Conservation (phyloP, 1,140 invertebrate species). For the Atta texana region DNA sequence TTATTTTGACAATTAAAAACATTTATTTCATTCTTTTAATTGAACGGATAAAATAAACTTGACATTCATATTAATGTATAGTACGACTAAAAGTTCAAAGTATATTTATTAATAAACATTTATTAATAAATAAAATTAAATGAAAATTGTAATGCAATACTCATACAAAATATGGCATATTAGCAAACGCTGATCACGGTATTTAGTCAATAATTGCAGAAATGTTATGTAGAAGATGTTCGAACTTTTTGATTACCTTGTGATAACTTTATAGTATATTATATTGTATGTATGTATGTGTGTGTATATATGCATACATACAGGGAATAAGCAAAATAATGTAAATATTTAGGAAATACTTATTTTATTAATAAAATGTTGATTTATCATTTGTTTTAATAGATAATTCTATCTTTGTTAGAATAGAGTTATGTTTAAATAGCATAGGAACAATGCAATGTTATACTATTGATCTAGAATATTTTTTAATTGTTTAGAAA, state of each 20-base stretch:
- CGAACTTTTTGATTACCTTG: conserved; percentile 6
- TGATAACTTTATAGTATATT: neutral
- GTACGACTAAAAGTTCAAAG: neutral
- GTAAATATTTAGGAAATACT: too few relatives aligned
- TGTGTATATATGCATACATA: neutral
- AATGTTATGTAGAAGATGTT: neutral
- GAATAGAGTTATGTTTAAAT: too few relatives aligned
- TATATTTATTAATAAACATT: neutral
- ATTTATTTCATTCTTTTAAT: neutral
- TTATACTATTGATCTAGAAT: too few relatives aligned
- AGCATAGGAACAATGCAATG: too few relatives aligned
- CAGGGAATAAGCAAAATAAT: too few relatives aligned
- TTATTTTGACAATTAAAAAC: conserved; percentile 13
- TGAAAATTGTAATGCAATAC: conserved; percentile 10
- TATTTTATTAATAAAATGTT: too few relatives aligned
- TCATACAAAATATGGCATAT: conserved; percentile 3
- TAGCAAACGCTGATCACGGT: neutral
- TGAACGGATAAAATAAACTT: neutral
- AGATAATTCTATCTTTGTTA: too few relatives aligned
- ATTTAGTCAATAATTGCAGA: neutral
- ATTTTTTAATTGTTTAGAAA: too few relatives aligned
- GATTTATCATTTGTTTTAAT: too few relatives aligned
- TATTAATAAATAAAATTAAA: conserved; percentile 12
- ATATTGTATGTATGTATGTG: neutral
- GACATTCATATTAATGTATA: neutral